Evolutionary conservation across 1,140 invertebrate genomes (phyloP).

Genomic region (Linepithema humile): DNA sequence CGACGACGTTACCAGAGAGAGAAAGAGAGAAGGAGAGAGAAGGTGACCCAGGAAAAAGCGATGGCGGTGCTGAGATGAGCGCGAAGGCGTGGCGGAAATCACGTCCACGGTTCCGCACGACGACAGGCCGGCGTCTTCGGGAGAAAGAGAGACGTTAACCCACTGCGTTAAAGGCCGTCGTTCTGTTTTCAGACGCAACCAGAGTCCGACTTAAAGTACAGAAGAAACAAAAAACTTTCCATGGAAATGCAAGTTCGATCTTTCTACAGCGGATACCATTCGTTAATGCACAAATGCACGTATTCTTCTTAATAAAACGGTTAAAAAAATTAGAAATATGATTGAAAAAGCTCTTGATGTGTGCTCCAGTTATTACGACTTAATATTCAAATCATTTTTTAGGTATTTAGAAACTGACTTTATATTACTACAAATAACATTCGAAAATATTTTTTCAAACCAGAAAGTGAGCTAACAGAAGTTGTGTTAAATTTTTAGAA

Average conservation of each 20-base stretch:
- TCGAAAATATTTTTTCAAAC: neutral
- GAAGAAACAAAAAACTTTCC: neutral
- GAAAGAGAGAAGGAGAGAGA: neutral
- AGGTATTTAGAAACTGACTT: neutral
- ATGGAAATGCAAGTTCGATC: neutral
- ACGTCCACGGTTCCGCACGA: constrained; percentile 7
- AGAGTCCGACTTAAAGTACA: constrained; percentile 5
- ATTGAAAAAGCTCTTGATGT: neutral
- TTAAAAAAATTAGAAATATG: neutral
- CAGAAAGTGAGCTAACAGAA: neutral
- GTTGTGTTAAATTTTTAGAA: neutral
- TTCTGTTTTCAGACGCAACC: constrained; percentile 11
- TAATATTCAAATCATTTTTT: neutral
- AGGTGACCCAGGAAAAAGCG: constrained; percentile 19
- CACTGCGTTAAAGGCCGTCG: constrained; percentile 26
- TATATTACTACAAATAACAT: too few relatives aligned
- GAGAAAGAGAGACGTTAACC: constrained; percentile 35
- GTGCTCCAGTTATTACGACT: neutral
- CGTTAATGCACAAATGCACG: neutral
- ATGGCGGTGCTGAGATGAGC: constrained; percentile 13
- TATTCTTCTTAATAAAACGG: neutral
- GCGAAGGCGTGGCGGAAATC: constrained; percentile 51
- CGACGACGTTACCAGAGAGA: neutral
- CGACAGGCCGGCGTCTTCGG: constrained; percentile 33
- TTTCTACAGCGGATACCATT: neutral